phyloP scores from a whole-genome alignment of 37 sponge, comb jelly and placozoan species.

The Cliona cf. orientalis region DNA sequence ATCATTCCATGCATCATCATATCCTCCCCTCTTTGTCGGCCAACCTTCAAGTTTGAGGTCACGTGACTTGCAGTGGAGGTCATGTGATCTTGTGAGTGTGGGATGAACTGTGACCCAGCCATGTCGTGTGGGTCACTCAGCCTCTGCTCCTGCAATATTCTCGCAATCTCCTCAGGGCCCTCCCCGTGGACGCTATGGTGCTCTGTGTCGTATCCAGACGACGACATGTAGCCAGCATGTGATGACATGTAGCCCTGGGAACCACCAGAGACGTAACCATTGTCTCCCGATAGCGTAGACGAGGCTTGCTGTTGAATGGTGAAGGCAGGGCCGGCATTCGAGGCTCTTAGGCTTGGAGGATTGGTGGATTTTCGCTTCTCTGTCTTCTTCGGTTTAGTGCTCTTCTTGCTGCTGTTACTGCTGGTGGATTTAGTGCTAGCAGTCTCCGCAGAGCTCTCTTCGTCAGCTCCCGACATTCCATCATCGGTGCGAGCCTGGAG shows the following conservation, averaged over 20 bases:
- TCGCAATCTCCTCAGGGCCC: conserved; percentile 9
- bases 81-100: too few species aligned
- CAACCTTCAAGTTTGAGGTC: conserved; percentile 29
- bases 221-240: conserved; percentile 35
- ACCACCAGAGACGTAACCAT: conserved; percentile 57
- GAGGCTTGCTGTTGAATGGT: not conserved
- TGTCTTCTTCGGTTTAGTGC: conserved; percentile 19
- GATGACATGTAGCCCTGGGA: conserved; percentile 58
- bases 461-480: conserved; percentile 54
- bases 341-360: too few species aligned
- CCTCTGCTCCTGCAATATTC: conserved; percentile 20
- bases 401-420: not conserved
- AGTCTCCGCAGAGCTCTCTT: conserved; percentile 40
- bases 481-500: conserved; percentile 43
- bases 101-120: too few species aligned
- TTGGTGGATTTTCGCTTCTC: conserved; percentile 16
- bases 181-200: conserved; percentile 37
- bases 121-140: conserved; percentile 3
- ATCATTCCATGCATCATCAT: conserved; percentile 16
- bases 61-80: not conserved
- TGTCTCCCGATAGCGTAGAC: not conserved
- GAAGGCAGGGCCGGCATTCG: not conserved
- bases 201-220: conserved; percentile 60
- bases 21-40: conserved; percentile 25
- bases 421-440: not conserved